Base-by-base conservation (phyloP, 2,113 vertebrate species). In the Poeciliopsis turrubarensis region DNA sequence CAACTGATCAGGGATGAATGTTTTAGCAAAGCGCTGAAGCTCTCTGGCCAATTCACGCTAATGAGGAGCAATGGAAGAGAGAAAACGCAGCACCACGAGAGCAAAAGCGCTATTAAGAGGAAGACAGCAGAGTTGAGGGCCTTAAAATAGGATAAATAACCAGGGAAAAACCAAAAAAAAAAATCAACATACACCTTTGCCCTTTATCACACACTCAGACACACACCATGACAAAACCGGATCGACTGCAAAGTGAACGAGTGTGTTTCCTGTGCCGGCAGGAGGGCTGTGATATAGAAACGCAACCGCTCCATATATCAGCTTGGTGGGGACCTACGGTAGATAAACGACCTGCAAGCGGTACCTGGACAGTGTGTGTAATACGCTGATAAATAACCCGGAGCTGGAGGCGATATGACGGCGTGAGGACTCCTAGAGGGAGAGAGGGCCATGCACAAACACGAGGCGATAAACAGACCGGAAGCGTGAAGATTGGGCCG, bases 61-160 rank as follows among this genome's bases (percentile, higher is more conserved):
- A 91, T 89, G 86, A 90, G 90, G 70, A 83, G 78, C 70, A 89
- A 85, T 65, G 76, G 76, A 85, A 47, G 47, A 79, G 64, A 82
- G 76, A 84, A 74, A 77, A 70, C 65, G 81, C 82, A 34, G 73
- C 69, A 86, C 86, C 86, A 61, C 41, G 17, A 14, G 78, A 81
- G 77, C 78, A 76, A 82, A 88, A 85, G 77, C 78, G 79, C 69
- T 73, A 84, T 87, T 87, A 87, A 83, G 80, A 76, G 66, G 70
- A 73, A 44, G 84, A 89, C 81, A 84, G 81, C 65, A 78, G 80
- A 84, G 84, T 85, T 85, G 79, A 75, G 65, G 80, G 71, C 34
- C 76, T 77, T 80, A 90, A 90, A 91, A 88, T 44, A 91, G 90
- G 84, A 90, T 88, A 85, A 92, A 92, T 78, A 83, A 68, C 68